Evolutionary conservation across 2,797 vertebrate genomes (phyloP), one percentile per base, ranked within the genome.

Genomic region (Amphiprion clarkii): DNA sequence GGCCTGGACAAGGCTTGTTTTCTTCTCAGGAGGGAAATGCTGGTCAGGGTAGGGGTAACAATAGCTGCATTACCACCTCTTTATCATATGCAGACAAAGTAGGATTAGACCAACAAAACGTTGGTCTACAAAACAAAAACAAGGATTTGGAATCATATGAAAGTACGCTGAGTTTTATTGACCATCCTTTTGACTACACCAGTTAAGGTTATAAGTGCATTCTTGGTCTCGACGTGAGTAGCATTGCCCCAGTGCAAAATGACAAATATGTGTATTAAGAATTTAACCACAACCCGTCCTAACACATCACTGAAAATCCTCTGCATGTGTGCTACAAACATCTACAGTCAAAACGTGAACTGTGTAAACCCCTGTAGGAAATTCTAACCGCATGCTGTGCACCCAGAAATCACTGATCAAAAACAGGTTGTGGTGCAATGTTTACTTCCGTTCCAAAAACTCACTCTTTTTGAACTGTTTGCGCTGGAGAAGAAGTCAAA

Each of bases 351-450:
- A 74, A 72, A 69, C 51, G 8, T 49, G 68, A 82, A 25, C 56
- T 0, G 0, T 12, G 17, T 31, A 54, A 76, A 83, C 52, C 55
- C 44, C 6, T 13, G 6, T 25, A 79, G 78, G 56, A 86, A 81
- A 67, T 21, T 29, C 42, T 59, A 44, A 65, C 72, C 51, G 29
- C 66, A 74, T 14, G 48, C 33, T 23, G 23, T 68, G 67, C 74
- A 68, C 59, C 11, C 52, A 81, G 36, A 78, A 75, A 81, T 69
- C 69, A 57, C 52, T 79, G 60, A 85, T 76, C 23, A 64, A 65
- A 85, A 89, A 85, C 78, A 85, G 75, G 61, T 78, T 77, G 59
- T 68, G 59, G 61, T 71, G 64, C 48, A 74, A 71, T 57, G 25
- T 71, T 59, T 66, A 68, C 64, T 71, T 81, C 70, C 53, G 69